A percentile compares a stretch with the other conserved stretches of the same genome.
phyloP scores from a whole-genome alignment of 53 echinoderm and acorn worm genomes.

The Temnopleurus reevesii region DNA sequence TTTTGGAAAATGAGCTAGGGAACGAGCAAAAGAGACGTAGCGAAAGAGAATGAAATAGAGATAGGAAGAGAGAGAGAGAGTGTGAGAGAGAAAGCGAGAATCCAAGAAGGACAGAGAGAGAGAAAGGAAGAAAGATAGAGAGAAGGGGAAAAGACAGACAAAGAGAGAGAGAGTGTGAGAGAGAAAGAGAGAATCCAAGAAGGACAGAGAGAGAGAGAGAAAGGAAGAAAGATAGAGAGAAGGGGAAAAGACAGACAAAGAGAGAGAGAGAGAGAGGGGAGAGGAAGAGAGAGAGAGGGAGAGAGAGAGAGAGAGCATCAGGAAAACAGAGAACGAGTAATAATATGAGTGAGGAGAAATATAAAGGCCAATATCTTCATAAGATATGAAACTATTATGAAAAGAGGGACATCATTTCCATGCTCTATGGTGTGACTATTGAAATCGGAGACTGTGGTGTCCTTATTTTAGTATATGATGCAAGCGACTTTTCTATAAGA shows the following conservation, averaged over 20 bases:
- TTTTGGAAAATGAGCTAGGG: neutral
- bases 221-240: neutral
- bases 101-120: neutral
- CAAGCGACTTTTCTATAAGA: no score
- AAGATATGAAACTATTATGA: no score
- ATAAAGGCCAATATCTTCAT: no score
- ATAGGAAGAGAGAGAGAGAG: neutral
- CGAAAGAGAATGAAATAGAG: neutral
- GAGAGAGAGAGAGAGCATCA: no score
- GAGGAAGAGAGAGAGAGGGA: no score
- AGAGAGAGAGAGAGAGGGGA: conserved; percentile 7
- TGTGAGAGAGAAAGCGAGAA: neutral
- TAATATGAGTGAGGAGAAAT: no score
- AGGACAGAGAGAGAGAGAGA: neutral
- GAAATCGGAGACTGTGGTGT: no score
- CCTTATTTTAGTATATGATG: no score
- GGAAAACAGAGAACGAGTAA: no score
- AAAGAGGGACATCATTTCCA: no score
- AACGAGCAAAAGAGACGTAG: neutral
- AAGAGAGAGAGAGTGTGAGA: neutral
- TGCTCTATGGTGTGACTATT: no score
- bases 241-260: neutral
- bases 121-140: neutral
- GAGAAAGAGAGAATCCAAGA: neutral
- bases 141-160: neutral